Conservation (phyloP, 2,797 vertebrate species). For the Acanthis flammea region DNA sequence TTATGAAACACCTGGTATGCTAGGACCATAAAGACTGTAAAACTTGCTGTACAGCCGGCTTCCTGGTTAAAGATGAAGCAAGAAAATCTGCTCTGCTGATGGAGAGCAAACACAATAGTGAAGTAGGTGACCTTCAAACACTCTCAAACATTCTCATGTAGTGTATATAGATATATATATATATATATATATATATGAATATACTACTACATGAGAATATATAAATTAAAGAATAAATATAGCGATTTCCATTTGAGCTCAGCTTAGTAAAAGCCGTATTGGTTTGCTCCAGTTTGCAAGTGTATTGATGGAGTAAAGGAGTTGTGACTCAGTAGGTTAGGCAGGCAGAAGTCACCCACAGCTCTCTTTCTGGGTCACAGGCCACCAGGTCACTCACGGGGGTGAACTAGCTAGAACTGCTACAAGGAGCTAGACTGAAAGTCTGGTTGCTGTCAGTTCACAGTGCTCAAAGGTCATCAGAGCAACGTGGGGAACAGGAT, state of each 20-base stretch:
- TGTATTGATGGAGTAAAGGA: background rate
- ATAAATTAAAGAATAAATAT: background rate
- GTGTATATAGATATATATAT: background rate
- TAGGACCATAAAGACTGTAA: background rate
- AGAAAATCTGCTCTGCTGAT: background rate
- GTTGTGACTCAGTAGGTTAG: background rate
- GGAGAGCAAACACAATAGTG: background rate
- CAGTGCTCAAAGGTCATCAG: background rate
- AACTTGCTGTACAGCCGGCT: background rate
- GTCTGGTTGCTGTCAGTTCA: background rate
- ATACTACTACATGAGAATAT: no score
- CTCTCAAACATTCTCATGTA: background rate
- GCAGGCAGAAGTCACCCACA: background rate
- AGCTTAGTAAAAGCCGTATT: background rate
- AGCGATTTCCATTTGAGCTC: background rate
- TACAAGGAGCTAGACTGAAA: background rate
- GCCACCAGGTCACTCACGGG: background rate
- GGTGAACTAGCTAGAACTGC: background rate
- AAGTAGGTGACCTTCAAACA: background rate
- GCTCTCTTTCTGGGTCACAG: background rate
- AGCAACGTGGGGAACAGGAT: background rate
- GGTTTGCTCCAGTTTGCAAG: background rate
- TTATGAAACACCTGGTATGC: background rate
- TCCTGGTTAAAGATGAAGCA: background rate
- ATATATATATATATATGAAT: no score